Conservation (phyloP, 2,113 vertebrate species). For the Sciurus niger region DNA sequence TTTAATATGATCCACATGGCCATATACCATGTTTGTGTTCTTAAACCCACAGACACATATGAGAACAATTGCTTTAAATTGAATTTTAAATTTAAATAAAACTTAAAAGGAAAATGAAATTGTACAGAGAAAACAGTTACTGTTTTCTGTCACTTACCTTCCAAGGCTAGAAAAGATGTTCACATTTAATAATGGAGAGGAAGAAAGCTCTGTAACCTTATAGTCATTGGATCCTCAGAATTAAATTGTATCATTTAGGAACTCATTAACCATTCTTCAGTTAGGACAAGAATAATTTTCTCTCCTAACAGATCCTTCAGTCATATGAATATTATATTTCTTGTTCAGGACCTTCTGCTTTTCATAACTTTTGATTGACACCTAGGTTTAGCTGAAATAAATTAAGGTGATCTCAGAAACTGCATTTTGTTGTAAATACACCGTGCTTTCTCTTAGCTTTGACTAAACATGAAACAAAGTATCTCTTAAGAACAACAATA, state of each 20-base stretch:
- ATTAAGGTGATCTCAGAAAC: constrained; percentile 13
- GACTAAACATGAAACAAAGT: constrained; percentile 49
- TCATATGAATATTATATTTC: constrained; percentile 55
- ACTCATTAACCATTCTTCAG: constrained; percentile 77
- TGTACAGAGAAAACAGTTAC: constrained; percentile 28
- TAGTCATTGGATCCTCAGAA: constrained; percentile 77
- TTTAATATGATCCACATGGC: not conserved
- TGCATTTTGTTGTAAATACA: constrained; percentile 38
- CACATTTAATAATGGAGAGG: constrained; percentile 54
- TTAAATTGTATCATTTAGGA: constrained; percentile 82
- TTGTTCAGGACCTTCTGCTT: constrained; percentile 74
- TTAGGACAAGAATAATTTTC: constrained; percentile 81
- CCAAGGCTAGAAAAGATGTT: constrained; percentile 36
- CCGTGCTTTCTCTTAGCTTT: not conserved
- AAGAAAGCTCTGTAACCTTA: constrained; percentile 69
- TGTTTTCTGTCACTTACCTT: constrained; percentile 13
- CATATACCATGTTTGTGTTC: not conserved
- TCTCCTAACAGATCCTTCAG: constrained; percentile 64
- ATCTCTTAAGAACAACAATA: not conserved
- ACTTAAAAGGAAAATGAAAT: constrained; percentile 28
- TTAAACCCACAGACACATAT: not conserved
- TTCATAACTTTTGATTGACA: constrained; percentile 80
- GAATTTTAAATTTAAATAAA: constrained; percentile 63
- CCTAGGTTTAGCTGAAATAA: constrained; percentile 75
- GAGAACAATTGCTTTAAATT: not conserved